Conservation (phyloP, 2,113 vertebrate genomes). For the Acanthisitta chloris region DNA sequence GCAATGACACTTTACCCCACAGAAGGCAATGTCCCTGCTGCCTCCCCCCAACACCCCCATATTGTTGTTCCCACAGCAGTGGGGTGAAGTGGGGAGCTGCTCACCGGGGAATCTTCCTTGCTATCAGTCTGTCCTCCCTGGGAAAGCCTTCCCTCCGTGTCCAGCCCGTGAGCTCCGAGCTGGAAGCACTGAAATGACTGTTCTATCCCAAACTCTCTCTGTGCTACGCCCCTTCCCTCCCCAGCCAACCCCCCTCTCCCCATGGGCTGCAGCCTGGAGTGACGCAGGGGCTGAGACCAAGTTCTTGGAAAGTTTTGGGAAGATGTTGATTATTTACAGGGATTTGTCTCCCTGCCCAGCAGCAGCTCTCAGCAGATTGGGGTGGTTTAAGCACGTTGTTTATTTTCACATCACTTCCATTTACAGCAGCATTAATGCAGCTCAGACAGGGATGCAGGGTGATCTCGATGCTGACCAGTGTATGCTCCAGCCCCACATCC, state of each 20-base stretch:
- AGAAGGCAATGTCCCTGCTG: background rate
- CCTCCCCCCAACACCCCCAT: background rate
- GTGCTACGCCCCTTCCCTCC: background rate
- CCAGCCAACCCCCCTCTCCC: background rate
- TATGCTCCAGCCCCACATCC: accelerated
- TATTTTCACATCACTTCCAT: background rate
- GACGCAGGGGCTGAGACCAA: background rate
- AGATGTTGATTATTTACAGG: background rate
- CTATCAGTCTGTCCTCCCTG: background rate
- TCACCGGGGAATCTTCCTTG: background rate
- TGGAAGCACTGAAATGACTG: background rate
- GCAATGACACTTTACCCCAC: accelerated
- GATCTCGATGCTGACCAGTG: accelerated
- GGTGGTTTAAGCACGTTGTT: background rate
- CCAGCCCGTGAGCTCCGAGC: background rate
- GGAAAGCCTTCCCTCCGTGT: background rate
- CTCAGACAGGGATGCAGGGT: accelerated
- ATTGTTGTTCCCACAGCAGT: background rate
- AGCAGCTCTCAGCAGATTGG: background rate
- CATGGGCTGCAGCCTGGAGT: background rate
- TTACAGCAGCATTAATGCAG: accelerated
- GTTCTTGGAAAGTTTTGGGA: background rate
- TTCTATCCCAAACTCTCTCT: background rate
- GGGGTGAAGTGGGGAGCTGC: background rate
- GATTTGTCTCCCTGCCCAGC: background rate